phyloP scores from a whole-genome alignment of 2,113 vertebrate genomes.

The Peromyscus leucopus region DNA sequence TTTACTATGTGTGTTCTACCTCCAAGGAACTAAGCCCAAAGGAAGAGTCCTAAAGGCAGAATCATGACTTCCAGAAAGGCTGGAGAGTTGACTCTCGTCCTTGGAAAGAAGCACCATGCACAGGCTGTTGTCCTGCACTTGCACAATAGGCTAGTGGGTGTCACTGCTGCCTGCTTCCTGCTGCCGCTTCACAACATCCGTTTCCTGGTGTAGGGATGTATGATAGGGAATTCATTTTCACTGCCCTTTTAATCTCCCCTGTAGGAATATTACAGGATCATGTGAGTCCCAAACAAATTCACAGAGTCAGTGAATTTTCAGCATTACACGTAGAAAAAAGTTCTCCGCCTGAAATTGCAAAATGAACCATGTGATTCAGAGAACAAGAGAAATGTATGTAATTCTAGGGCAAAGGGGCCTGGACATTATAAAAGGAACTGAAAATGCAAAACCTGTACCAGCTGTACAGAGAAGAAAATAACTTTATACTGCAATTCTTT shows the following conservation, averaged over 20 bases:
- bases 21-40: not conserved
- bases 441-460: not conserved
- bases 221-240: not conserved
- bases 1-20: not conserved
- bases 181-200: not conserved
- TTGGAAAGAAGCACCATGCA: not conserved
- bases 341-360: not conserved
- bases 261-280: not conserved
- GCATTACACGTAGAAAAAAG: not conserved
- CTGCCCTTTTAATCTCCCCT: not conserved
- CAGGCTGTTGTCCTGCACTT: not conserved
- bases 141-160: not conserved
- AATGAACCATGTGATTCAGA: not conserved
- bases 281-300: not conserved
- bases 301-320: not conserved
- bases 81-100: not conserved
- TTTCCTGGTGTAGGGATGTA: not conserved
- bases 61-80: not conserved
- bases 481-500: not conserved
- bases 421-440: not conserved
- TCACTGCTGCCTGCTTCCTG: not conserved
- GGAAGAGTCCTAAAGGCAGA: not conserved
- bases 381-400: not conserved
- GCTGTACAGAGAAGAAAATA: not conserved
- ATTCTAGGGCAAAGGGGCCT: not conserved